These are phyloP conservation scores for Hemiscyllium ocellatum DNA, from an alignment of 2,113 vertebrate species.

Conservation along the genomic window DNA sequence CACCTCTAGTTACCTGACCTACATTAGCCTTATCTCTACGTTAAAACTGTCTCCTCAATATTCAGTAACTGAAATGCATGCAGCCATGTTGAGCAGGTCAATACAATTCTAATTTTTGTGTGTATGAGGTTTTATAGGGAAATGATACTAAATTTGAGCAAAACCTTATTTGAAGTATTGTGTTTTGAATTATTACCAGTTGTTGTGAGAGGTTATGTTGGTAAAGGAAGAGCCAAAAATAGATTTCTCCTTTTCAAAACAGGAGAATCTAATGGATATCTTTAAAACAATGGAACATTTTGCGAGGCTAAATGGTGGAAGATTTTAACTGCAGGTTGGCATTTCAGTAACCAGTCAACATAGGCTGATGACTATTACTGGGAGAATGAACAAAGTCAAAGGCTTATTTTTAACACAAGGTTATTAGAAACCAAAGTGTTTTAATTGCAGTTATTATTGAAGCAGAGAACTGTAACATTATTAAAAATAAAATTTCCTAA, in stretches of 20 bases:
- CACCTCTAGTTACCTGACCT: too few relatives aligned
- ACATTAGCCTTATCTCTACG: neutral
- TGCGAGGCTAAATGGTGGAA: neutral
- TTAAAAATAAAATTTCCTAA: neutral
- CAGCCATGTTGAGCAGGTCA: neutral
- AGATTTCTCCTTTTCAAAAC: neutral
- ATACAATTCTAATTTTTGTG: neutral
- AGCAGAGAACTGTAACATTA: neutral
- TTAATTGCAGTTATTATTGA: neutral
- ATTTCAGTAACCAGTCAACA: neutral
- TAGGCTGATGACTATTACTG: neutral
- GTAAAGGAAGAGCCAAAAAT: neutral
- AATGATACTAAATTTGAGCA: neutral
- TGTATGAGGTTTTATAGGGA: neutral
- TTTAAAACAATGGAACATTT: neutral
- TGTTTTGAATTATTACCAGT: neutral
- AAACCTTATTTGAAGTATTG: neutral
- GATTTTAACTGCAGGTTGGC: neutral
- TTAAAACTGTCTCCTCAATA: neutral
- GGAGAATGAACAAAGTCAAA: neutral
- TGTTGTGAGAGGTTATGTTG: neutral
- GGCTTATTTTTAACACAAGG: neutral
- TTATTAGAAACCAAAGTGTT: neutral
- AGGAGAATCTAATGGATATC: neutral
- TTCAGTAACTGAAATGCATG: neutral